A percentile compares a stretch with the other conserved stretches of the same genome.
These are phyloP conservation scores for Enteromius unitaeniatus DNA, from an alignment of 2,797 vertebrate genomes.

Conservation along the genomic window DNA sequence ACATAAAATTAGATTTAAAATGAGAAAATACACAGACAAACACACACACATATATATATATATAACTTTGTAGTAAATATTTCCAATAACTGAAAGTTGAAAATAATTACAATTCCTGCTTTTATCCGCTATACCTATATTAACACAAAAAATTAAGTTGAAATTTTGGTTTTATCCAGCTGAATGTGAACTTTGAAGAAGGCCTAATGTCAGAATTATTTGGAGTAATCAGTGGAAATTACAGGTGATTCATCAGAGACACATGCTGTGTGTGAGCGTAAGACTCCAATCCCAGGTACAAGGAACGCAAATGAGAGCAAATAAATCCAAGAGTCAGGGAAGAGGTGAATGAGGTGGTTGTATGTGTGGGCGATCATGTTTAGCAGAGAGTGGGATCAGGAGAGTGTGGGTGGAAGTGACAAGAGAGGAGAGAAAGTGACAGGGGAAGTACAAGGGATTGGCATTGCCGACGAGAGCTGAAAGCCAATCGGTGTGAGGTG, in stretches of 20 bases:
- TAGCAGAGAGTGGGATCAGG: conserved; percentile 53
- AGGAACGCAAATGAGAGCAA: conserved; percentile 44
- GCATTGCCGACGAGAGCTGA: conserved; percentile 48
- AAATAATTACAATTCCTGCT: background rate
- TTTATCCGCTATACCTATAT: background rate
- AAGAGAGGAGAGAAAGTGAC: conserved; percentile 55
- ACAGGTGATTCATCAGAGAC: conserved; percentile 59
- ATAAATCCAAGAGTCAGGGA: conserved; percentile 44
- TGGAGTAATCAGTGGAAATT: conserved; percentile 31
- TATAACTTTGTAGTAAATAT: no score
- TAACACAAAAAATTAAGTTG: background rate
- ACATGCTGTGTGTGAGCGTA: background rate
- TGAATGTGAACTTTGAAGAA: background rate
- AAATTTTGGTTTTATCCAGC: background rate
- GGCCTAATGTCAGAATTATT: conserved; percentile 10
- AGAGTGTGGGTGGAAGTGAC: conserved; percentile 56
- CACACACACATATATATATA: no score
- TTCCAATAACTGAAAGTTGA: no score
- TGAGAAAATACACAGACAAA: background rate
- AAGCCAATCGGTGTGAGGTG: conserved; percentile 54
- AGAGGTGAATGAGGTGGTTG: conserved; percentile 49
- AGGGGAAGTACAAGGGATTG: conserved; percentile 53
- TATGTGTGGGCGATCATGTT: conserved; percentile 33
- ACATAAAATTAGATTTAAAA: background rate
- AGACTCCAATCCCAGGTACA: conserved; percentile 28